Evolutionary conservation across 2,888 invertebrate genomes (phyloP), one percentile per base, ranked within the genome.

Genomic region (Apotomis betuletana): DNA sequence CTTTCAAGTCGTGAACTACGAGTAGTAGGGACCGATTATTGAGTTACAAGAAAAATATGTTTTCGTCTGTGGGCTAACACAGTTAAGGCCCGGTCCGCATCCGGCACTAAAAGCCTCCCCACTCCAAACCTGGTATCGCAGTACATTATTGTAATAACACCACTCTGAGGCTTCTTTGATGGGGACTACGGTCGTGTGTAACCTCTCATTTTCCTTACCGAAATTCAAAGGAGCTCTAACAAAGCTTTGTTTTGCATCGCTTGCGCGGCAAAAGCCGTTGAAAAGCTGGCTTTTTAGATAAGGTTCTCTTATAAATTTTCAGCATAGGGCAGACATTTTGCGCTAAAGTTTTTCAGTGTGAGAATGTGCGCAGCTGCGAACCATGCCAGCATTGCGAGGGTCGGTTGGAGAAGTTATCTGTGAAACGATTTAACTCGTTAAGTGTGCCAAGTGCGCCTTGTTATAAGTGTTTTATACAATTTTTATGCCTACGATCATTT

Each of bases 181-280:
- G 85, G 85, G 80, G 81, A 79, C 82, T 79, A 82, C 70, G 85
- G 83, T 83, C 86, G 87, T 89, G 87, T 90, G 90, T 90, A 91
- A 90, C 91, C 91, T 89, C 90, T 91, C 90, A 91, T 92, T 92
- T 92, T 92, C 92, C 90, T 89, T 87, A 87, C 91, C 91, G 80
- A 93, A 93, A 91, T 92, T 92, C 91, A 93, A 92, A 93, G 92
- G 88, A 89, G 88, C 85, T 85, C 86, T 85, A 88, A 90, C 92
- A 92, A 92, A 91, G 92, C 92, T 91, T 92, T 92, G 91, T 92
- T 92, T 92, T 91, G 90, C 92, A 90, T 91, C 88, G 89, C 88
- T 84, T 87, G 88, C 87, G 87, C 83, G 80, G 80, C 87, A 84
- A 87, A 87, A 88, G 87, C 89, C 84, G 85, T 82, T 91, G 91